Conservation (phyloP, 2,797 vertebrate genomes). For the Sebastes paucispinis region DNA sequence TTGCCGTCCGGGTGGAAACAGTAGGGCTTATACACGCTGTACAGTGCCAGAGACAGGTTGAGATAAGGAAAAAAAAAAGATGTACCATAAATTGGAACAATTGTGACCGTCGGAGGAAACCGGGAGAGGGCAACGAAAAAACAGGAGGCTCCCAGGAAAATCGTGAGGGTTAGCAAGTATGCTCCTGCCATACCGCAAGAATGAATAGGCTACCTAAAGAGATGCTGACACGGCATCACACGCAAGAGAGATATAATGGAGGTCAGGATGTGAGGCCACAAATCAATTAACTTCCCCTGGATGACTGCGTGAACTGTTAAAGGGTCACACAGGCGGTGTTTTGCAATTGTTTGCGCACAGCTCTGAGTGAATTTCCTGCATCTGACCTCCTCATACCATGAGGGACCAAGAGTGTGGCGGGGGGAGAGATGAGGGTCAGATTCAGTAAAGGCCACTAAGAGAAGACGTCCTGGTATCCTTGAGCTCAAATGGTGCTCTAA, state of each 20-base stretch:
- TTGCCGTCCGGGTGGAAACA: too few species aligned
- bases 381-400: constrained; percentile 9
- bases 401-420: not conserved
- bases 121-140: too few species aligned
- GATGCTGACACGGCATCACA: constrained; percentile 25
- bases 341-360: not conserved
- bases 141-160: too few species aligned
- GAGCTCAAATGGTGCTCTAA: constrained; percentile 47
- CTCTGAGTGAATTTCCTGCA: not conserved
- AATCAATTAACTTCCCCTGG: constrained; percentile 13
- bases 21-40: too few species aligned
- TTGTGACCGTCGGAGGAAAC: too few species aligned
- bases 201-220: not conserved
- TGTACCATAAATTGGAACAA: too few species aligned
- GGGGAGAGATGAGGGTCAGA: not conserved
- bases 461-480: not conserved
- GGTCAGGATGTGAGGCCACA: constrained; percentile 15
- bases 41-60: too few species aligned
- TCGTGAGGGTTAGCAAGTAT: too few species aligned
- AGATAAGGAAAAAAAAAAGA: too few species aligned
- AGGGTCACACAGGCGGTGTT: not conserved
- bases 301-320: not conserved
- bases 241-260: not conserved
- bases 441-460: constrained; percentile 39
- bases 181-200: not conserved